Conservation (phyloP, 2,113 vertebrate genomes). For the Poeciliopsis retropinna region DNA sequence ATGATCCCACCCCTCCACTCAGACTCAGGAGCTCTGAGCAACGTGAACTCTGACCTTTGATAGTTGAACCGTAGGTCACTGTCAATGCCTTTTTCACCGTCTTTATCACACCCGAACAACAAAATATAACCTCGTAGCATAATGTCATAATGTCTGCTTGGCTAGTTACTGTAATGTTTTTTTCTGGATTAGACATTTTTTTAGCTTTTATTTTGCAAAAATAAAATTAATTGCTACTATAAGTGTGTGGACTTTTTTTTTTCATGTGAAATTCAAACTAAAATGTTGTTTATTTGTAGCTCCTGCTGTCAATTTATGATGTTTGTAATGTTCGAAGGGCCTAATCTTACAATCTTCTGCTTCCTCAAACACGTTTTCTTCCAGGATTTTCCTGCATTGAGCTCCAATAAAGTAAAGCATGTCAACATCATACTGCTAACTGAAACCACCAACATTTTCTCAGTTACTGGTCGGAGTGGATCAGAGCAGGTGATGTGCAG, state of each 20-base stretch:
- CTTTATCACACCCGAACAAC: background rate
- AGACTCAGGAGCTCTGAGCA: constrained; percentile 42
- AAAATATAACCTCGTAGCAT: background rate
- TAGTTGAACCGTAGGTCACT: constrained; percentile 64
- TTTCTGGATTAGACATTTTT: background rate
- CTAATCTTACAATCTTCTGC: no score
- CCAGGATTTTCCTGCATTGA: no score
- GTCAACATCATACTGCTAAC: background rate
- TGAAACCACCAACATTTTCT: no score
- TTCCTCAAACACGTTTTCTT: no score
- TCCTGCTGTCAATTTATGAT: no score
- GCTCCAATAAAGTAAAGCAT: background rate
- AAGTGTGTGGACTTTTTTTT: no score
- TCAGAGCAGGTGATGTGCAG: background rate
- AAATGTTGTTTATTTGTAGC: no score
- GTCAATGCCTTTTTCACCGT: constrained; percentile 44
- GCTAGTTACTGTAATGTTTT: background rate
- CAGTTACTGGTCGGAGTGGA: no score
- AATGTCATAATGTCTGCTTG: background rate
- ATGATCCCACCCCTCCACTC: constrained; percentile 15
- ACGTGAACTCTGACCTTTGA: constrained; percentile 68
- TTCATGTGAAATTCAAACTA: no score
- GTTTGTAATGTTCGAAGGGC: no score
- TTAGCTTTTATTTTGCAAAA: background rate
- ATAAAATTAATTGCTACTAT: no score